Conservation (phyloP, 2,888 invertebrate species). For the Lumbricus terrestris region DNA sequence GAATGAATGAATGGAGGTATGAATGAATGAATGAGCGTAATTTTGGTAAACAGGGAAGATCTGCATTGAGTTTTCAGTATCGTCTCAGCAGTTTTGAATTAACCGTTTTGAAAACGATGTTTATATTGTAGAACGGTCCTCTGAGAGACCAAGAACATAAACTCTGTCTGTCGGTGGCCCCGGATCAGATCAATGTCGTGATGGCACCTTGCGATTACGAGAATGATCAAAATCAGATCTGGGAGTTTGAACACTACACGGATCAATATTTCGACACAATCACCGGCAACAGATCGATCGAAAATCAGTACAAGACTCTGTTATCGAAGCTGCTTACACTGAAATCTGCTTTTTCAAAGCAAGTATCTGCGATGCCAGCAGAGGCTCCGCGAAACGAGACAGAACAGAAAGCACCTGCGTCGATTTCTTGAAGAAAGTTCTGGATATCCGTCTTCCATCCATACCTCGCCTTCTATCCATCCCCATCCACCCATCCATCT, state of each 20-base stretch:
- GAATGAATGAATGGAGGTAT: no score
- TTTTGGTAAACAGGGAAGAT: neutral
- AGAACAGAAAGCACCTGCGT: neutral
- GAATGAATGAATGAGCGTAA: no score
- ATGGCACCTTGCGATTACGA: neutral
- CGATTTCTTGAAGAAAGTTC: no score
- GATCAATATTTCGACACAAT: neutral
- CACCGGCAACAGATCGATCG: neutral
- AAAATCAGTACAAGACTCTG: neutral
- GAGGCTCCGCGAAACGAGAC: neutral
- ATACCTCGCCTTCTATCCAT: no score
- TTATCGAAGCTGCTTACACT: neutral
- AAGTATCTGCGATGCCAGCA: neutral
- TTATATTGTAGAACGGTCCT: neutral
- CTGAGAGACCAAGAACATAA: neutral
- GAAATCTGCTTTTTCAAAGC: neutral
- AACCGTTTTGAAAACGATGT: neutral
- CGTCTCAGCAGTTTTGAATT: neutral
- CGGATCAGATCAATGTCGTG: neutral
- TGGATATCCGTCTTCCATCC: no score
- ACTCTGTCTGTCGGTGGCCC: neutral
- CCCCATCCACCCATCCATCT: no score
- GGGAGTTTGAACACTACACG: constrained; percentile 3
- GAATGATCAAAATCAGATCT: neutral
- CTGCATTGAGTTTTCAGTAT: neutral